Evolutionary conservation across 1,140 invertebrate genomes (phyloP), one percentile per base, ranked within the genome.

Genomic region (Danaus plexippus): DNA sequence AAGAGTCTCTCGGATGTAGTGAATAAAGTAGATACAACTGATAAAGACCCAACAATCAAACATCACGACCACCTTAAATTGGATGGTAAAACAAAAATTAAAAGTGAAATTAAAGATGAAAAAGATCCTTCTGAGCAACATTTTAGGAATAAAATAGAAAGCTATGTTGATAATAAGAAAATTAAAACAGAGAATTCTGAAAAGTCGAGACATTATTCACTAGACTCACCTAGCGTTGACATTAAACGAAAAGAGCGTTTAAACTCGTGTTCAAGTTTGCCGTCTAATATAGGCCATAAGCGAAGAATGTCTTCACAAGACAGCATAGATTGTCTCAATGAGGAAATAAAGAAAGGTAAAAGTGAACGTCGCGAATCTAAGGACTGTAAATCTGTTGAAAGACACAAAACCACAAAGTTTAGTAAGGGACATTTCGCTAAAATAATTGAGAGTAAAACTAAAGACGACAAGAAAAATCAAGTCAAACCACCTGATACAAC

Each of bases 281-380:
- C 92, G 0, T 90, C 91, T 1, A 89, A 90, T 43, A 88, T 91
- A 41, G 88, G 90, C 0, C 88, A 90, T 40, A 95, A 95, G 77
- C 88, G 94, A 45, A 89, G 94, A 51, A 90, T 94, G 57, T 94
- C 93, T 48, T 94, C 92, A 1, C 93, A 95, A 70, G 94, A 95
- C 59, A 90, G 88, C 70, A 73, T 90, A 43, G 91, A 92, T 46
- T 88, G 88, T 43, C 56, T 85, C 1, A 89, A 90, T 42, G 94
- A 95, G 64, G 92, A 94, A 13, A 78, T 84, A 0, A 95, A 95
- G 68, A 92, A 92, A 56, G 89, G 90, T 63, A 94, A 93, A 71
- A 56, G 84, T 15, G 91, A 92, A 67, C 86, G 93, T 32, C 88
- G 92, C 42, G 93, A 94, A 67, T 93, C 92, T 46, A 94, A 94